Evolutionary conservation across 53 echinoderm and acorn worm species (phyloP).

Genomic region (Antedon mediterranea): DNA sequence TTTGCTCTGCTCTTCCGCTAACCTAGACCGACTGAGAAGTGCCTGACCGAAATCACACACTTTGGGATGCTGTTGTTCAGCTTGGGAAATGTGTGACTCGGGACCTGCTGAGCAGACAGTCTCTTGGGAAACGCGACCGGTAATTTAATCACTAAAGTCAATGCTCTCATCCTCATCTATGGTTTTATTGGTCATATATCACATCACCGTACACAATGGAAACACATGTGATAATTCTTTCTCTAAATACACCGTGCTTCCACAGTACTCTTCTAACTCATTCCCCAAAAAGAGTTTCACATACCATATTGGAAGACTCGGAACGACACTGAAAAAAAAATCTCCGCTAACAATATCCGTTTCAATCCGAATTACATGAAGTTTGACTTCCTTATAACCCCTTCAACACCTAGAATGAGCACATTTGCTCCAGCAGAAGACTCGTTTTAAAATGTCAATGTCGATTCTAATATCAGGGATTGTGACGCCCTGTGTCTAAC

Average conservation of each 20-base stretch:
- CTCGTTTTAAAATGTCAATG: slow-evolving; percentile 16
- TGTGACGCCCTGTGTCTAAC: slow-evolving; percentile 42
- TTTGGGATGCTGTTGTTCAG: no score
- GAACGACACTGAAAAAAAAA: slow-evolving; percentile 32
- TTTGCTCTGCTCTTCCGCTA: slow-evolving; percentile 3
- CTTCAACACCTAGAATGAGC: slow-evolving; percentile 35
- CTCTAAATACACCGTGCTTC: no score
- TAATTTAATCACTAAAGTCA: slow-evolving; percentile 8
- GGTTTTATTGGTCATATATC: slow-evolving; percentile 30
- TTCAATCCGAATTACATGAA: slow-evolving; percentile 17
- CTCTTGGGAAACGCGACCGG: no score
- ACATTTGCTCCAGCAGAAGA: slow-evolving; percentile 22
- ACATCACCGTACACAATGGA: slow-evolving; percentile 35
- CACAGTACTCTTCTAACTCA: slow-evolving; percentile 23
- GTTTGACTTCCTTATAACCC: slow-evolving; percentile 16
- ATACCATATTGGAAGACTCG: slow-evolving; percentile 29
- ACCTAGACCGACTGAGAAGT: neutral
- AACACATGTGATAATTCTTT: no score
- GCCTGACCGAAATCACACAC: neutral
- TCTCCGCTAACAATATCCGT: slow-evolving; percentile 17
- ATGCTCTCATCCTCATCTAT: neutral
- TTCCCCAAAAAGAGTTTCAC: slow-evolving; percentile 38
- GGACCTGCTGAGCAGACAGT: no score
- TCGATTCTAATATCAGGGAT: slow-evolving; percentile 20
- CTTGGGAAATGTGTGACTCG: no score